These are phyloP conservation scores for Siniperca scherzeri DNA, from an alignment of 2,797 vertebrate species.

Conservation along the genomic window DNA sequence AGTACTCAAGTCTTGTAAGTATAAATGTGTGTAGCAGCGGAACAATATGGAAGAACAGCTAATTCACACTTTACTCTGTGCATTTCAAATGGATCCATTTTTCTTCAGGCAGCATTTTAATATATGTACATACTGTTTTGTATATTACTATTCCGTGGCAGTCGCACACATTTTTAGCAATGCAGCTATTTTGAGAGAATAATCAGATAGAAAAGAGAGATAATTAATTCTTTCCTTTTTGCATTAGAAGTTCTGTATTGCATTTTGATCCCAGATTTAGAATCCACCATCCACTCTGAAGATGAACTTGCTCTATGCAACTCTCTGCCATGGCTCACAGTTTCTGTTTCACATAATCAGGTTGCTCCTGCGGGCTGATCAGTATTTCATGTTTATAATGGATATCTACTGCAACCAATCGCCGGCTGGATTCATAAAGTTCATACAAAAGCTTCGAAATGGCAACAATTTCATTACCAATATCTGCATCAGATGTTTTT, in stretches of 20 bases:
- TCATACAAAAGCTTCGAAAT: conserved; percentile 10
- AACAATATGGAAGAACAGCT: conserved; percentile 9
- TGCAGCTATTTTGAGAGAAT: conserved; percentile 18
- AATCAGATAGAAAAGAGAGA: conserved; percentile 2
- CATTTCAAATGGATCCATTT: conserved; percentile 21
- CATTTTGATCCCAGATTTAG: conserved; percentile 17
- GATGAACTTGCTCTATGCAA: neutral
- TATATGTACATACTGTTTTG: conserved; percentile 13
- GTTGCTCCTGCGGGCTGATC: conserved; percentile 43
- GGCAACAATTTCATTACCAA: conserved; percentile 2
- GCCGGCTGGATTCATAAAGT: conserved; percentile 21
- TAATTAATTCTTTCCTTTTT: conserved; percentile 31
- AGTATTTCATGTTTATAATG: conserved; percentile 38
- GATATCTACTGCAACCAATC: conserved; percentile 32
- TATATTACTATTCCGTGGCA: conserved; percentile 20
- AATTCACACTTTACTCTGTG: conserved; percentile 18
- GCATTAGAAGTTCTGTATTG: neutral
- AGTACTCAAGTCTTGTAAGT: neutral
- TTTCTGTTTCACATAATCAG: conserved; percentile 32
- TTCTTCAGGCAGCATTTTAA: conserved; percentile 37
- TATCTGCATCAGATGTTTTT: neutral
- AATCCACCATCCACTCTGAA: conserved; percentile 4
- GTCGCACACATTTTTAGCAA: conserved; percentile 12
- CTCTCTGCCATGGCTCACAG: conserved; percentile 2
- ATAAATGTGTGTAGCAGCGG: conserved; percentile 8